Evolutionary conservation across 2,888 invertebrate species (phyloP), one percentile per base, ranked within the genome.

Genomic region (Hemistola chrysoprasaria): DNA sequence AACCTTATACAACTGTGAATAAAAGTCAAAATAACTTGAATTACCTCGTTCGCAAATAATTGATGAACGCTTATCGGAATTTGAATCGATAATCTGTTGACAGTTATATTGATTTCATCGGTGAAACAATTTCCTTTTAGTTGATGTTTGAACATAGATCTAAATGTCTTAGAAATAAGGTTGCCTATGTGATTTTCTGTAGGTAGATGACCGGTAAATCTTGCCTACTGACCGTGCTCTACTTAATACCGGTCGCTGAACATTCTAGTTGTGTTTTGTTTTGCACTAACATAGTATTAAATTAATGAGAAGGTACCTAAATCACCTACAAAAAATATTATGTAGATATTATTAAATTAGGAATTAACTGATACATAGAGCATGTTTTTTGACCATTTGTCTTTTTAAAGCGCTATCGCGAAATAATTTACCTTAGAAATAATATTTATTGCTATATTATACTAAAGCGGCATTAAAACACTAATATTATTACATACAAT

Each of bases 171-270:
- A 21, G 10, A 9, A 35, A 47, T 63, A 68, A 59, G 54, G 57
- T 51, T 38, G 34, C 42, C 37, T 45, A 42, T 44, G 8, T 27
- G 16, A 16, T n/a, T n/a, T 2, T 22, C 10, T 24, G 9, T 16
- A 28, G 32, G 11, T 28, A 54, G 43, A 38, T 59, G 52, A 54
- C 16, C 26, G 40, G 50, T 51, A 43, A 49, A 58, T 62, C 57
- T 61, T 43, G 56, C 66, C 62, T 59, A 66, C 62, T 75, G 67
- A 75, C 75, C 76, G 64, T 72, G 74, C 57, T 57, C 74, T 50
- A 70, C 58, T 58, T 23, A 8, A n/a, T 16, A 31, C 38, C 43
- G 34, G 43, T 44, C 34, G 38, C 38, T 43, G 16, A 20, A 29
- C 23, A 47, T 49, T 35, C 28, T 40, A 40, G 22, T 22, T 47